These are phyloP conservation scores for Himalopsyche tibetana DNA, from an alignment of 2,888 invertebrate species.

Conservation along the genomic window DNA sequence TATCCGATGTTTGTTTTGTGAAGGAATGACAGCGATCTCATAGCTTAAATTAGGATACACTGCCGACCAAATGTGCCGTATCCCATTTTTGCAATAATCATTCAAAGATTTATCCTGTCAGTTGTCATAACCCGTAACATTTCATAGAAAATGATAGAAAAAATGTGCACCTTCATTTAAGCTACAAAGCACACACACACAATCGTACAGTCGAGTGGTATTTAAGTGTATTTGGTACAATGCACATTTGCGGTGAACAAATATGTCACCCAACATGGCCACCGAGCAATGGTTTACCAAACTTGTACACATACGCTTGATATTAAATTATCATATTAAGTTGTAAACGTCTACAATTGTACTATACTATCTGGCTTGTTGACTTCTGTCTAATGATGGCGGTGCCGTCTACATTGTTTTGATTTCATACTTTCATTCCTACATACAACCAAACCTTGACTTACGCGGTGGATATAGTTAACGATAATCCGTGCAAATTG, in stretches of 20 bases:
- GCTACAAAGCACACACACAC: slow-evolving; percentile 56
- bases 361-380: no score
- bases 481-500: no score
- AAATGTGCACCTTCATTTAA: slow-evolving; percentile 61
- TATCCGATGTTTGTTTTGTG: no score
- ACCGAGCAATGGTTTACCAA: slow-evolving; percentile 36
- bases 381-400: no score
- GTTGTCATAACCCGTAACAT: slow-evolving; percentile 61
- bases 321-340: no score
- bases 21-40: no score
- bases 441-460: no score
- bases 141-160: slow-evolving; percentile 57
- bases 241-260: slow-evolving; percentile 62
- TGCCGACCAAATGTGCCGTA: neutral
- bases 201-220: slow-evolving; percentile 60
- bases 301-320: neutral
- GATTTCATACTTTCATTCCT: no score
- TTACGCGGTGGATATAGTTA: no score
- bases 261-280: slow-evolving; percentile 53
- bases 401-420: no score
- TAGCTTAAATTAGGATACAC: no score
- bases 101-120: slow-evolving; percentile 38
- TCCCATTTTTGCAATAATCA: neutral
- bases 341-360: no score
- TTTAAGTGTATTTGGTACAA: slow-evolving; percentile 57